phyloP scores from a whole-genome alignment of 2,888 invertebrate species.

The Phaedon cochleariae region DNA sequence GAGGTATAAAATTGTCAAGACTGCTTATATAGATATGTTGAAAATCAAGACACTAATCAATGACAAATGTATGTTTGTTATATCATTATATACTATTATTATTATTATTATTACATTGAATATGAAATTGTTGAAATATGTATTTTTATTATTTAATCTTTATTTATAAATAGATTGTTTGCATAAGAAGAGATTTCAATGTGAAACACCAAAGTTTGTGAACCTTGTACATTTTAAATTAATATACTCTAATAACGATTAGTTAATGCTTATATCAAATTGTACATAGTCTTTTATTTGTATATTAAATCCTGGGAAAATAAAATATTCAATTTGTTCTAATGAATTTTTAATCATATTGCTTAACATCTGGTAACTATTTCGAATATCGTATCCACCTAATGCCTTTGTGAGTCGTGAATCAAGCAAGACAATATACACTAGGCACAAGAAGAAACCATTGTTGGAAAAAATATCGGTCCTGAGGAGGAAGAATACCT shows the following conservation, averaged over 20 bases:
- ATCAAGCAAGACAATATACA: too few species aligned
- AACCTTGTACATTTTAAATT: constrained; percentile 51
- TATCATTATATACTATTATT: neutral
- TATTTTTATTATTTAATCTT: constrained; percentile 8
- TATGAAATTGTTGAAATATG: neutral
- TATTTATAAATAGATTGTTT: constrained; percentile 23
- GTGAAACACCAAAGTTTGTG: constrained; percentile 59
- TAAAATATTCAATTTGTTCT: constrained; percentile 46
- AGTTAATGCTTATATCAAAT: constrained; percentile 31
- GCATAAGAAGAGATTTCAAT: constrained; percentile 33
- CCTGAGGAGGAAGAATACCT: too few species aligned
- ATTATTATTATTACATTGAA: neutral
- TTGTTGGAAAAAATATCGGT: too few species aligned
- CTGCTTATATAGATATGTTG: neutral
- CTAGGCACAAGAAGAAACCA: too few species aligned
- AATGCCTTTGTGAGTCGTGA: too few species aligned
- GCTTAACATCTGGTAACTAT: too few species aligned
- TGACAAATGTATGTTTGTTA: neutral
- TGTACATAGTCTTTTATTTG: constrained; percentile 45
- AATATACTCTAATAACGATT: constrained; percentile 45
- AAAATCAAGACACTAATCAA: neutral
- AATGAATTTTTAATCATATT: constrained; percentile 1
- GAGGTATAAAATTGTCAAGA: neutral
- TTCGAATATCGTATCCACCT: too few species aligned
- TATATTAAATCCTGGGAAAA: constrained; percentile 45